Evolutionary conservation across 1,140 invertebrate species (phyloP).

Genomic region (Hydropsyche tenuis): DNA sequence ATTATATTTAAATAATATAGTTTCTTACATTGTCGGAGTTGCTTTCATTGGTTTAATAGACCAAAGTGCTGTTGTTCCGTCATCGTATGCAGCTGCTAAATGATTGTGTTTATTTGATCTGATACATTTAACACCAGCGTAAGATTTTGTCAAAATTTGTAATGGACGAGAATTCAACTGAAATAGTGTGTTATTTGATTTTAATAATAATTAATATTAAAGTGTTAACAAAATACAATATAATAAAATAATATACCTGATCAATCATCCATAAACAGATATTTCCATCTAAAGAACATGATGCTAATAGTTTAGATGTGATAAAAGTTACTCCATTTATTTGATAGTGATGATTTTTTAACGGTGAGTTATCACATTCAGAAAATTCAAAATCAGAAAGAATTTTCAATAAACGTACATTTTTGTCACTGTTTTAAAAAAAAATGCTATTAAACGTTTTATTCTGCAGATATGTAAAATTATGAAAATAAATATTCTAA

Average conservation of each 20-base stretch:
- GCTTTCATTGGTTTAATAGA: conserved; percentile 62
- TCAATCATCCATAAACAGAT: conserved; percentile 40
- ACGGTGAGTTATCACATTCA: conserved; percentile 61
- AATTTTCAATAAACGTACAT: conserved; percentile 61
- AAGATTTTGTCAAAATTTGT: conserved; percentile 41
- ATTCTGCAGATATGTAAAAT: no score
- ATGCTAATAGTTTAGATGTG: conserved; percentile 69
- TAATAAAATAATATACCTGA: conserved; percentile 22
- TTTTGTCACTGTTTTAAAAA: conserved; percentile 62
- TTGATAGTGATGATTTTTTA: conserved; percentile 68
- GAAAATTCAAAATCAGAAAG: conserved; percentile 55
- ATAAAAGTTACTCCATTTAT: conserved; percentile 72
- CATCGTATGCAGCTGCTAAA: conserved; percentile 75
- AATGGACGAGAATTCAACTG: conserved; percentile 4
- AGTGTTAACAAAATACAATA: background rate
- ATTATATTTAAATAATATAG: background rate
- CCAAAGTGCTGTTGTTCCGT: conserved; percentile 75
- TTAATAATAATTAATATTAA: background rate
- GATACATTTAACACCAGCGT: conserved; percentile 53
- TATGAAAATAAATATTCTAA: conserved; percentile 54
- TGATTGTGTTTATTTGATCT: conserved; percentile 68
- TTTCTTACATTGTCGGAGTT: conserved; percentile 63
- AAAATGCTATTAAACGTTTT: conserved; percentile 10
- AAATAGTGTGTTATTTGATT: background rate
- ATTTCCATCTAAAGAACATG: conserved; percentile 75